Base-by-base conservation (phyloP, 2,113 vertebrate genomes). In the Zosterops japonicus region DNA sequence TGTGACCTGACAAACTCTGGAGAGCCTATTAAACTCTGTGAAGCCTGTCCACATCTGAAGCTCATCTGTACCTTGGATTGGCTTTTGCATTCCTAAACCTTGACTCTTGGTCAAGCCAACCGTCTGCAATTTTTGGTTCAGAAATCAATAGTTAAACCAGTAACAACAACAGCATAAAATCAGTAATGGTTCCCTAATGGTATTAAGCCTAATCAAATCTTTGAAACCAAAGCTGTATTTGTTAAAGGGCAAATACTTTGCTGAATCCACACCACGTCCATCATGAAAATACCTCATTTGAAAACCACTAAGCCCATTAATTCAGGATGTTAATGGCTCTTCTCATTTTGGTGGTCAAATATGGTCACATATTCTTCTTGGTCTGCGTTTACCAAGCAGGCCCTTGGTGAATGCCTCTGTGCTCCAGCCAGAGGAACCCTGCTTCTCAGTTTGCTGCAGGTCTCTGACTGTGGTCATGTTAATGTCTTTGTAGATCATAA, bases 31-130 rank as follows among this genome's bases (percentile, higher is more conserved):
- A 90, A 65, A 56, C 59, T 71, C 56, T 84, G 29, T 80, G 82
- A 96, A 96, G 93, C 83, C 76, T 94, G 89, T 94, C 90, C 80
- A 76, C 94, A 96, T 97, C 93, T 97, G 96, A 97, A 97, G 96
- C 94, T 97, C 57, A 83, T 97, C 97, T 97, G 95, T 96, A 96
- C 96, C 87, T 97, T 97, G 96, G 95, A 97, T 97, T 96, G 94
- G 93, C 84, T 97, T 87, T 95, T 85, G 80, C 96, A 97, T 98
- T 98, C 97, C 96, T 97, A 95, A 97, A 96, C 82, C 91, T 97
- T 96, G 89, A 97, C 94, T 97, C 72, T 96, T 56, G 90, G 90
- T 98, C 94, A 97, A 96, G 95, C 97, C 95, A 97, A 97, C 96
- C 96, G 92, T 95, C 96, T 96, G 91, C 89, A 96, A 65, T 95